Evolutionary conservation across 2,113 vertebrate species (phyloP).

Genomic region (Struthidea cinerea): DNA sequence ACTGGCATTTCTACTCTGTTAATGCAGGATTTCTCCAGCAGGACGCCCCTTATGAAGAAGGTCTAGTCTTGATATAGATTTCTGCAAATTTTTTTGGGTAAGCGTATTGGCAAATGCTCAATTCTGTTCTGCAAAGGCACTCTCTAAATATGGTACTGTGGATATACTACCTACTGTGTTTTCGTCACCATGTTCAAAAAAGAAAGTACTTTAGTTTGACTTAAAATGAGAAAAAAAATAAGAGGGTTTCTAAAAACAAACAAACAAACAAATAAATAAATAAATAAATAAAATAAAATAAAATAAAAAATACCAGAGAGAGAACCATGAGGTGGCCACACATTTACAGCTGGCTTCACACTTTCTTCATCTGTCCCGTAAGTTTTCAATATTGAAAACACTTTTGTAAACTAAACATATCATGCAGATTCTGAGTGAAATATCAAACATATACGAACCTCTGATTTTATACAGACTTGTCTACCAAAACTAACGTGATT

Average conservation of each 20-base stretch:
- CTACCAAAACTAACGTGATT: background rate
- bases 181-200: background rate
- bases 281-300: no score
- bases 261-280: no score
- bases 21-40: background rate
- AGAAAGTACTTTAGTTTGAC: background rate
- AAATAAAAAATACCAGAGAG: background rate
- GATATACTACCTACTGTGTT: background rate
- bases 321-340: background rate
- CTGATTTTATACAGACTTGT: background rate
- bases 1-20: background rate
- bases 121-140: background rate
- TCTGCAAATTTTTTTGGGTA: background rate
- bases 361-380: fast-evolving
- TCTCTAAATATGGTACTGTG: background rate
- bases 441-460: background rate
- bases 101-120: background rate
- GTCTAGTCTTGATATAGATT: background rate
- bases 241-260: background rate
- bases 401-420: background rate
- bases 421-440: background rate
- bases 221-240: background rate
- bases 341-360: background rate
- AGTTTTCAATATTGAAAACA: background rate
- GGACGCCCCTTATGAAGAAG: background rate